These are phyloP conservation scores for Caenorhabditis sp. DNA, from an alignment of 2,888 invertebrate genomes.

Conservation along the genomic window DNA sequence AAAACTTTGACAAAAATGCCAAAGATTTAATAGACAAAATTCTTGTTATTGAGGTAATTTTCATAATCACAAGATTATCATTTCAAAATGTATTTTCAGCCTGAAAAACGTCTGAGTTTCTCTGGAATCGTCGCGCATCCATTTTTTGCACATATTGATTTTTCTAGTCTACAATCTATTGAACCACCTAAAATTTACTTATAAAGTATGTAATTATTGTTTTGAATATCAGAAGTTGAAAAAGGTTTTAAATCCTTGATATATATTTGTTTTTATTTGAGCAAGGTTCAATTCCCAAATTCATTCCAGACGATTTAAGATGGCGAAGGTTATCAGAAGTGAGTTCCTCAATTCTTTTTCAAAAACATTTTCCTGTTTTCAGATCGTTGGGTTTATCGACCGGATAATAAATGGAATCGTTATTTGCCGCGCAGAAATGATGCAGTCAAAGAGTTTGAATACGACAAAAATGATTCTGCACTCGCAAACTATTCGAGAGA, in stretches of 20 bases:
- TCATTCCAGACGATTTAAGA: constrained; percentile 12
- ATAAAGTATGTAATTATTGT: constrained; percentile 2
- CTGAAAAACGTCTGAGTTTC: constrained; percentile 81
- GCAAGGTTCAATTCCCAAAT: neutral
- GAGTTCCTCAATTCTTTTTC: constrained; percentile 28
- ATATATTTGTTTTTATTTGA: neutral
- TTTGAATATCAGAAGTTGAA: too few species aligned
- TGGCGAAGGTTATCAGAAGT: constrained; percentile 70
- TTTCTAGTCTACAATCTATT: constrained; percentile 23
- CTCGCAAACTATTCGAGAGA: constrained; percentile 59
- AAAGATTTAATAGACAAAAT: constrained; percentile 87
- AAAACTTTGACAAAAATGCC: constrained; percentile 85
- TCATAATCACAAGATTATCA: too few species aligned
- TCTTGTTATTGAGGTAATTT: constrained; percentile 79
- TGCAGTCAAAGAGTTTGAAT: constrained; percentile 59
- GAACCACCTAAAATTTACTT: constrained; percentile 34
- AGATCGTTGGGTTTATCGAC: constrained; percentile 66
- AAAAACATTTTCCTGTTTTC: neutral
- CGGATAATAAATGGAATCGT: constrained; percentile 63
- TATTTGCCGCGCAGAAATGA: constrained; percentile 67
- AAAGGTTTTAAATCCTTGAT: neutral
- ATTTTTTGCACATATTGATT: constrained; percentile 74
- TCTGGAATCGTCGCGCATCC: constrained; percentile 80
- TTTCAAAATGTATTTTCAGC: constrained; percentile 72
- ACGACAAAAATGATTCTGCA: constrained; percentile 50